Percentiles rank a stretch among this genome's conserved stretches.
These are phyloP conservation scores for Platynereis dumerilii DNA, from an alignment of 2,888 invertebrate genomes.

Conservation along the genomic window DNA sequence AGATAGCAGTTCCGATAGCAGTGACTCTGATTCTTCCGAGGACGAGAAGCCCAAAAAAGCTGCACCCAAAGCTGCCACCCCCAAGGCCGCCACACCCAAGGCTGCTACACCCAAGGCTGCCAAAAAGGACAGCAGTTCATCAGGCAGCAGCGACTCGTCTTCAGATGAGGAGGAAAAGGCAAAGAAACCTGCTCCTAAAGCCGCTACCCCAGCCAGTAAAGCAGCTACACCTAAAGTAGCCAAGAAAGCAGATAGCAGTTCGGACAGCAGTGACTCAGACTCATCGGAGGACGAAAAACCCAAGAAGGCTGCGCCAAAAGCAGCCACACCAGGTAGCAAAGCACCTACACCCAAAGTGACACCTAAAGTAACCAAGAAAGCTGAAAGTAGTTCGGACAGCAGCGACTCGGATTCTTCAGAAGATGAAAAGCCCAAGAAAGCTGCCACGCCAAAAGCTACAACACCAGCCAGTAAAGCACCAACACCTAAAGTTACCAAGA, in stretches of 20 bases:
- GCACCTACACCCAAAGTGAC: too few species aligned
- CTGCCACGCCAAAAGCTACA: not conserved
- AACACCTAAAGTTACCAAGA: not conserved
- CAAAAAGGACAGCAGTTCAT: not conserved
- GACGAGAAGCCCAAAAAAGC: not conserved
- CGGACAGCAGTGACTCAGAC: conserved; percentile 12
- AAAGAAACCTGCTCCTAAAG: not conserved
- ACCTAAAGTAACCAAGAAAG: too few species aligned
- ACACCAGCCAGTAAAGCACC: not conserved
- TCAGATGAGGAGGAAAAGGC: conserved; percentile 1
- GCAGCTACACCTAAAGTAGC: not conserved
- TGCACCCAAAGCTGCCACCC: not conserved
- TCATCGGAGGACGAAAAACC: conserved; percentile 2
- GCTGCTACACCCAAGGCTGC: not conserved
- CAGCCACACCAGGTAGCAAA: too few species aligned
- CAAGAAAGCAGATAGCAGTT: not conserved
- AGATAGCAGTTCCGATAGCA: not conserved
- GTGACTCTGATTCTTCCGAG: not conserved
- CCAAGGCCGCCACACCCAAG: not conserved
- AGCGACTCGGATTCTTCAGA: conserved; percentile 14
- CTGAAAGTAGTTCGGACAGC: not conserved
- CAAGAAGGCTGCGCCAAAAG: too few species aligned
- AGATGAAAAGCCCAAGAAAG: conserved; percentile 3
- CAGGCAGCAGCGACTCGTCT: conserved; percentile 9
- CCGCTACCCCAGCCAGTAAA: not conserved